Evolutionary conservation across 2,797 vertebrate genomes (phyloP).

Genomic region (Premnoplex brunnescens): DNA sequence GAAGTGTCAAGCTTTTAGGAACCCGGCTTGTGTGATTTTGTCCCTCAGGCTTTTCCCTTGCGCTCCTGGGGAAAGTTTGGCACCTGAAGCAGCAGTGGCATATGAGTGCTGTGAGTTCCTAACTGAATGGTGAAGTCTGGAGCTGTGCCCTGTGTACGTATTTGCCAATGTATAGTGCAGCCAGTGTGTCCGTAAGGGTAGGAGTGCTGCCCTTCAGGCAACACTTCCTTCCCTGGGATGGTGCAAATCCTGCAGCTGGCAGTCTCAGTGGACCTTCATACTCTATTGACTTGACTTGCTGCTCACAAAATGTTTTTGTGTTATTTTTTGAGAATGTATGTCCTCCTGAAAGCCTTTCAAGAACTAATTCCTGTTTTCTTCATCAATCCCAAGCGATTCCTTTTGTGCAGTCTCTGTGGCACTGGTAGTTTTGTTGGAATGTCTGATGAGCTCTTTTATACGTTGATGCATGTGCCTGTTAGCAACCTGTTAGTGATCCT

Average conservation of each 20-base stretch:
- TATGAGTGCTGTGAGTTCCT: background rate
- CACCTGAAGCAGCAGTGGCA: background rate
- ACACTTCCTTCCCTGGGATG: background rate
- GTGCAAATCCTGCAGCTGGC: background rate
- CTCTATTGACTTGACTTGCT: background rate
- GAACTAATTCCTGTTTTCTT: background rate
- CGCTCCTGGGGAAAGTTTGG: conserved; percentile 56
- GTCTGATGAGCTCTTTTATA: background rate
- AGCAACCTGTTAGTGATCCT: background rate
- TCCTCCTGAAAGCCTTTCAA: background rate
- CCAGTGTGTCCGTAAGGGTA: rapidly evolving
- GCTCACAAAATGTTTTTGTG: background rate
- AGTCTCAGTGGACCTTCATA: rapidly evolving
- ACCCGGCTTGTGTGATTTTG: background rate
- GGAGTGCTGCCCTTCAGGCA: background rate
- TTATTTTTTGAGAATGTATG: background rate
- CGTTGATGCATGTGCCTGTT: background rate
- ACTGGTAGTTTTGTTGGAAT: background rate
- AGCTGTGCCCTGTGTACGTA: background rate
- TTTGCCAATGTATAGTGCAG: background rate
- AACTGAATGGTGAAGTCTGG: background rate
- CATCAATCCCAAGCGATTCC: background rate
- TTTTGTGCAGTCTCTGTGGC: rapidly evolving
- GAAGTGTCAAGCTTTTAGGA: background rate
- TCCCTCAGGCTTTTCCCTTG: conserved; percentile 37